These are phyloP conservation scores for Upupa epops DNA, from an alignment of 2,113 vertebrate species.

Conservation along the genomic window DNA sequence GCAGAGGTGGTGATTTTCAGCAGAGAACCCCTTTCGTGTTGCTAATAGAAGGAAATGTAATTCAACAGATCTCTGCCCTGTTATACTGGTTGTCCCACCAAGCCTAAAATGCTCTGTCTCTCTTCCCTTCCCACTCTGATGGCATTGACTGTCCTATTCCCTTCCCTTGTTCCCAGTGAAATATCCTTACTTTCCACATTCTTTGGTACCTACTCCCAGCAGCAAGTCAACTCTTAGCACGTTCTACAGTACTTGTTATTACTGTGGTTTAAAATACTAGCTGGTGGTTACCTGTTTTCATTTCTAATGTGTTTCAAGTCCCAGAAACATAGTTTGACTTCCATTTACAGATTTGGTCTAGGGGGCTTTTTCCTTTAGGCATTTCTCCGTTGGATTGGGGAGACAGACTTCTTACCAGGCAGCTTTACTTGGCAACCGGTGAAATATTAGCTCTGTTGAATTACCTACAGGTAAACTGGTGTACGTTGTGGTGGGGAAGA, in stretches of 20 bases:
- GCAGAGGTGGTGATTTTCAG: background rate
- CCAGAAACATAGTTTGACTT: background rate
- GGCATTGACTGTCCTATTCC: background rate
- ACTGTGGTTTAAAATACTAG: constrained; percentile 16
- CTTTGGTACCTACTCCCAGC: background rate
- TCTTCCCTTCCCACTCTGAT: background rate
- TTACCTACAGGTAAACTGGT: constrained; percentile 58
- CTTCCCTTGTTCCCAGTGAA: background rate
- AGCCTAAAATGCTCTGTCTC: background rate
- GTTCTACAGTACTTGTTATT: constrained; percentile 28
- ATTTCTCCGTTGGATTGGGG: background rate
- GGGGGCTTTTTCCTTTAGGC: background rate
- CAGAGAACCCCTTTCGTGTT: constrained; percentile 19
- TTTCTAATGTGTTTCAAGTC: background rate
- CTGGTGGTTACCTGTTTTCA: background rate
- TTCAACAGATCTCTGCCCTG: constrained; percentile 37
- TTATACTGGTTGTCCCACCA: constrained; percentile 53
- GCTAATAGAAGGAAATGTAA: constrained; percentile 59
- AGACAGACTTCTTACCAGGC: constrained; percentile 35
- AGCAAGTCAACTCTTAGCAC: constrained; percentile 41
- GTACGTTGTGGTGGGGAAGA: constrained; percentile 41
- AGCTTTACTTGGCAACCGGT: constrained; percentile 19
- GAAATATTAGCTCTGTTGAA: background rate
- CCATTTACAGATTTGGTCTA: background rate
- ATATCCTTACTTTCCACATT: background rate